These are phyloP conservation scores for Nomada fabriciana DNA, from an alignment of 2,888 invertebrate species.

Conservation along the genomic window DNA sequence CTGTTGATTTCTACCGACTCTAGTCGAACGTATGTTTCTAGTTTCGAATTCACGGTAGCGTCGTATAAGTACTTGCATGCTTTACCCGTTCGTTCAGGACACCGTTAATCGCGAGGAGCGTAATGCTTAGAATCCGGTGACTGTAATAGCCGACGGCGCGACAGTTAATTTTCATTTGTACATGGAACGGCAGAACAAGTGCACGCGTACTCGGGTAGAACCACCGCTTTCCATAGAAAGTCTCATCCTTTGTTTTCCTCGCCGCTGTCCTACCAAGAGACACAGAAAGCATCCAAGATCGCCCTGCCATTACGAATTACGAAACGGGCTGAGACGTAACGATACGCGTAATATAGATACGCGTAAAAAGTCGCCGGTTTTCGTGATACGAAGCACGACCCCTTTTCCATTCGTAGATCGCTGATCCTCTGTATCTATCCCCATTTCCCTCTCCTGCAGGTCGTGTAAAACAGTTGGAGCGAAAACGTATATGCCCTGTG, in stretches of 20 bases:
- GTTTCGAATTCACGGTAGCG: slow-evolving; percentile 1
- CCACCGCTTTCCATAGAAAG: slow-evolving; percentile 64
- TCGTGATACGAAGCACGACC: not conserved
- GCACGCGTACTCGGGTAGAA: slow-evolving; percentile 34
- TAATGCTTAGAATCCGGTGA: slow-evolving; percentile 48
- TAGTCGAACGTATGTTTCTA: not conserved
- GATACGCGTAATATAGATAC: slow-evolving; percentile 45
- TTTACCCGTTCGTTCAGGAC: not conserved
- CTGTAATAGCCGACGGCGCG: slow-evolving; percentile 29
- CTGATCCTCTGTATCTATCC: not conserved
- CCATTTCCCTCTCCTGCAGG: not conserved
- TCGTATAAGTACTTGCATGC: not conserved
- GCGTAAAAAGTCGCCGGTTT: slow-evolving; percentile 39
- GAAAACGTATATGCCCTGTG: not conserved
- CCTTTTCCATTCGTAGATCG: not conserved
- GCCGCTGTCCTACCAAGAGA: slow-evolving; percentile 19
- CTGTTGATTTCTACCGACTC: slow-evolving; percentile 21
- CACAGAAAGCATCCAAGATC: slow-evolving; percentile 47
- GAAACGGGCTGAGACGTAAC: slow-evolving; percentile 57
- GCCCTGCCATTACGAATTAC: slow-evolving; percentile 50
- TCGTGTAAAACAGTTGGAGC: not conserved
- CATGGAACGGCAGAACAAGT: slow-evolving; percentile 11
- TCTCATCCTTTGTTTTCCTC: slow-evolving; percentile 49
- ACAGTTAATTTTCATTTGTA: slow-evolving; percentile 54
- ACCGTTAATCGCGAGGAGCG: slow-evolving; percentile 41